Percentiles rank a stretch among this genome's conserved stretches.
phyloP scores from a whole-genome alignment of 92 coral and sea anemone genomes.

The Plumapathes pennacea region DNA sequence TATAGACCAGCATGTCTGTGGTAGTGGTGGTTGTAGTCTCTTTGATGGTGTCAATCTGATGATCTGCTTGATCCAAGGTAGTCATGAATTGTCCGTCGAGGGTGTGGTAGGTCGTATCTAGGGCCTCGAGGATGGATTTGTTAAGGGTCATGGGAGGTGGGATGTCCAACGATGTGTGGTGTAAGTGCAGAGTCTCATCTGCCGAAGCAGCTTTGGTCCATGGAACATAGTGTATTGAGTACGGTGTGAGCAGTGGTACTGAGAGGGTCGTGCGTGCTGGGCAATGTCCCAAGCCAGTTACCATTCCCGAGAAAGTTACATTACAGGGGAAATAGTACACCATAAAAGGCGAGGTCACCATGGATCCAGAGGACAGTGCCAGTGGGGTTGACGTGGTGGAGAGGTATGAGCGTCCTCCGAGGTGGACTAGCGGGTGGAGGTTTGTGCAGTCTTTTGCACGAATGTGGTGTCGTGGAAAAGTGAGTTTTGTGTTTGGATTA shows the following conservation, averaged over 20 bases:
- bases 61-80: not conserved
- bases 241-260: slow-evolving; percentile 20
- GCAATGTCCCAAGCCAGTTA: slow-evolving; percentile 25
- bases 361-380: slow-evolving; percentile 9
- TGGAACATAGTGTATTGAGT: slow-evolving; percentile 14
- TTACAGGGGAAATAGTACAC: slow-evolving; percentile 48
- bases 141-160: slow-evolving; percentile 14
- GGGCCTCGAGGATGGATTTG: slow-evolving; percentile 9
- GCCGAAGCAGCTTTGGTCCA: slow-evolving; percentile 12
- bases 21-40: not conserved
- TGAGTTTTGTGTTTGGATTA: slow-evolving; percentile 27
- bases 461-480: slow-evolving; percentile 28
- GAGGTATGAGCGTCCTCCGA: slow-evolving; percentile 37
- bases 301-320: slow-evolving; percentile 25
- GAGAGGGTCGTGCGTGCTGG: slow-evolving; percentile 22
- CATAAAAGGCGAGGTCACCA: slow-evolving; percentile 19
- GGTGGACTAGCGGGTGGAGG: slow-evolving; percentile 42
- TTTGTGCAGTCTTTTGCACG: slow-evolving; percentile 16
- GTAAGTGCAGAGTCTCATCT: not conserved
- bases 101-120: slow-evolving; percentile 17
- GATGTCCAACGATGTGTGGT: not conserved
- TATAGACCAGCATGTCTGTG: not conserved
- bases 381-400: slow-evolving; percentile 20
- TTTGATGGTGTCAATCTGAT: not conserved
- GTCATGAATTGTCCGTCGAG: slow-evolving; percentile 18